Conservation (phyloP, 2,113 vertebrate genomes). For the Junco hyemalis region DNA sequence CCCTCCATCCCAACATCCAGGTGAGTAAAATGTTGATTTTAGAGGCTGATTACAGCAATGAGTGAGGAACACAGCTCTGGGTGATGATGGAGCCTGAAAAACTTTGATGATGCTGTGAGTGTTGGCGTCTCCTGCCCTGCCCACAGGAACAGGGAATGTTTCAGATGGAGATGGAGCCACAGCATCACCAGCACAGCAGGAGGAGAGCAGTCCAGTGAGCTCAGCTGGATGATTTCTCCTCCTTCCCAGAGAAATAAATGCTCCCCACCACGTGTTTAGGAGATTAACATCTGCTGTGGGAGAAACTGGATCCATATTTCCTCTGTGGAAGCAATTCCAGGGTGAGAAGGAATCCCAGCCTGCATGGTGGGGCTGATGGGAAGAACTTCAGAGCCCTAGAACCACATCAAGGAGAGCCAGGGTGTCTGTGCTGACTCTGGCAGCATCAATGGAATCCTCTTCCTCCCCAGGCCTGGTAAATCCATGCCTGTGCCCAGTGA, state of each 20-base stretch:
- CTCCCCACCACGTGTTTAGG: background rate
- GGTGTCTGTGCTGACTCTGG: background rate
- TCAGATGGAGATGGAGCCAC: background rate
- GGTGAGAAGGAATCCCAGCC: background rate
- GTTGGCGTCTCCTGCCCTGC: background rate
- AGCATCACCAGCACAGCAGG: background rate
- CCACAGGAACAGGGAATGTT: background rate
- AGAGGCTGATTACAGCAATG: background rate
- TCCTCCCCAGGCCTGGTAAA: background rate
- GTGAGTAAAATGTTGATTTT: constrained; percentile 8
- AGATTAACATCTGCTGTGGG: background rate
- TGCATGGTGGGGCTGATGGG: background rate
- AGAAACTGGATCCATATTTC: background rate
- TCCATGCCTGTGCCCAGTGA: background rate
- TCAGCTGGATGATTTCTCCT: background rate
- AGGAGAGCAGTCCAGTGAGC: background rate
- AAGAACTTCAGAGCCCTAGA: background rate
- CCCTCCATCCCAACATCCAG: background rate
- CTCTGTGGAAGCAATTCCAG: background rate
- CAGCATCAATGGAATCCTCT: background rate
- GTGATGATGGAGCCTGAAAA: background rate
- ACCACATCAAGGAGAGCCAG: background rate
- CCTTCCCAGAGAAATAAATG: background rate
- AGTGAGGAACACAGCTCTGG: background rate
- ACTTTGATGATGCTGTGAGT: background rate